Percentiles rank a stretch among this genome's conserved stretches.
phyloP scores from a whole-genome alignment of 2,888 invertebrate genomes.

The Ophion obscuratus region DNA sequence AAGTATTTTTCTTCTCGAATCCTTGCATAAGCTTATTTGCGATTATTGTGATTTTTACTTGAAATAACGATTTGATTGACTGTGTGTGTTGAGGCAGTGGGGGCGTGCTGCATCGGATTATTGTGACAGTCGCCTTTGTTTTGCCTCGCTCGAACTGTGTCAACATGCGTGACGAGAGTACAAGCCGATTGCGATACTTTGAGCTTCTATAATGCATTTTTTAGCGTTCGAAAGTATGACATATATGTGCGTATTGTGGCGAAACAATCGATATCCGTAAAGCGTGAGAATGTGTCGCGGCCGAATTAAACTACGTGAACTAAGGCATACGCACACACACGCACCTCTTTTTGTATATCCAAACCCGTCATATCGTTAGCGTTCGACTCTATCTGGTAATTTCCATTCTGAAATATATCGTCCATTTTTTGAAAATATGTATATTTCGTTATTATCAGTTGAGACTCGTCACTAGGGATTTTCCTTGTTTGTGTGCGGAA shows the following conservation, averaged over 20 bases:
- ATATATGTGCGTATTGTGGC: background rate
- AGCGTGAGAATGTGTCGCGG: conserved; percentile 5
- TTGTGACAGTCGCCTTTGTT: background rate
- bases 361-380: conserved; percentile 74
- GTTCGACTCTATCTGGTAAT: conserved; percentile 76
- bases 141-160: conserved; percentile 4
- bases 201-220: background rate
- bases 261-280: conserved; percentile 9
- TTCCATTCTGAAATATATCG: conserved; percentile 80
- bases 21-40: background rate
- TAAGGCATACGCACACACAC: conserved; percentile 73
- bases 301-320: conserved; percentile 6
- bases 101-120: background rate
- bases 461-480: background rate
- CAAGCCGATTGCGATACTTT: background rate
- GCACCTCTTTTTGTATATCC: conserved; percentile 79
- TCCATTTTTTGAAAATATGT: conserved; percentile 74
- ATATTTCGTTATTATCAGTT: background rate
- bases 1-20: background rate
- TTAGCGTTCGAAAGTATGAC: conserved; percentile 5
- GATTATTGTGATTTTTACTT: background rate
- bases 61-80: background rate
- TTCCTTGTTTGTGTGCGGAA: background rate
- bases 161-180: background rate
- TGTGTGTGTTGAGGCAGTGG: background rate